A percentile compares a stretch with the other conserved stretches of the same genome.
phyloP scores from a whole-genome alignment of 1,140 invertebrate species.

The Lucilia sericata region DNA sequence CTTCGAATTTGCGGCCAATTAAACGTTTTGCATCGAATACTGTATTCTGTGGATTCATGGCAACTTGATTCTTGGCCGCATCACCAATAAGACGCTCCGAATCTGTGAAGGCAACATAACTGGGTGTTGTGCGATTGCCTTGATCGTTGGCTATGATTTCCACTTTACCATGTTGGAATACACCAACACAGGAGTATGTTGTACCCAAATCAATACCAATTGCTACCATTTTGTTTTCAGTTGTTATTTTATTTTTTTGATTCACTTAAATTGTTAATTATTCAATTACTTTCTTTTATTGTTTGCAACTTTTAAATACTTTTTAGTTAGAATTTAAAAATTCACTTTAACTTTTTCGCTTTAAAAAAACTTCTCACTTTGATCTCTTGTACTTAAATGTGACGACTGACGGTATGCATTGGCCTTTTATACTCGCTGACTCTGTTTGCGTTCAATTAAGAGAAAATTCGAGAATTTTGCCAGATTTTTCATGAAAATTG shows the following conservation, averaged over 20 bases:
- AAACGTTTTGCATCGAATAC: conserved; percentile 80
- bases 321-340: background rate
- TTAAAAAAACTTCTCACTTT: background rate
- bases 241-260: conserved; percentile 71
- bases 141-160: conserved; percentile 95
- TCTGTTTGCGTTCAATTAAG: background rate
- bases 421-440: conserved; percentile 30
- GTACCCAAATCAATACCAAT: conserved; percentile 85
- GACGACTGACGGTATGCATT: background rate
- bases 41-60: conserved; percentile 87
- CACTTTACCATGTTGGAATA: conserved; percentile 86
- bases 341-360: background rate
- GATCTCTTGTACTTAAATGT: conserved; percentile 29
- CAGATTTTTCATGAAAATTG: conserved; percentile 1
- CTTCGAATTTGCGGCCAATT: conserved; percentile 77
- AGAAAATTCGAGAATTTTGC: background rate
- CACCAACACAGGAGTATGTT: conserved; percentile 84
- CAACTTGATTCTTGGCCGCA: conserved; percentile 78
- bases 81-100: conserved; percentile 90
- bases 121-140: conserved; percentile 90
- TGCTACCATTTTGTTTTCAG: conserved; percentile 69
- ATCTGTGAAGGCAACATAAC: conserved; percentile 92
- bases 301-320: background rate
- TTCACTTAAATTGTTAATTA: background rate
- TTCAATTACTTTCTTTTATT: conserved; percentile 4